Conservation (phyloP, 2,113 vertebrate genomes). For the Ibidorhyncha struthersii region DNA sequence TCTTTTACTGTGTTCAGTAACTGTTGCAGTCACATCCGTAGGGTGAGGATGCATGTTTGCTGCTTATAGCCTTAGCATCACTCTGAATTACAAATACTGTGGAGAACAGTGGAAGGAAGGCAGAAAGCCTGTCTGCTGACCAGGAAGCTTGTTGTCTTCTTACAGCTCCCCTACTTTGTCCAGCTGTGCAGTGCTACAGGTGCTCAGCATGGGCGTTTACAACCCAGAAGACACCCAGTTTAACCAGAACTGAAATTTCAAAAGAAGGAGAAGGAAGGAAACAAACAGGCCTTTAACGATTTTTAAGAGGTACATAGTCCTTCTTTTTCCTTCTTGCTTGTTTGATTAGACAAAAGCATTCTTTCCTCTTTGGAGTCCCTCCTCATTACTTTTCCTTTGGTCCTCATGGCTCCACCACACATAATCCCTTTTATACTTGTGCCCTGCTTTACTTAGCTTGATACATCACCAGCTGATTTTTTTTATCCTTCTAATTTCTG, state of each 20-base stretch:
- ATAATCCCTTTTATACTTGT: not conserved
- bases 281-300: not conserved
- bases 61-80: not conserved
- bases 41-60: not conserved
- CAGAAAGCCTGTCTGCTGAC: constrained; percentile 9
- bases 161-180: not conserved
- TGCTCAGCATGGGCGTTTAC: constrained; percentile 10
- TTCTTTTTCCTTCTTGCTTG: not conserved
- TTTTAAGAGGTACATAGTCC: not conserved
- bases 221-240: not conserved
- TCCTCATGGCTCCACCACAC: not conserved
- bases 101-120: not conserved
- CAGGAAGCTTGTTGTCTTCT: not conserved
- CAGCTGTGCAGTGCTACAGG: not conserved
- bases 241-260: not conserved
- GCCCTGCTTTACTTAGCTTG: constrained; percentile 26
- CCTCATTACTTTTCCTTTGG: not conserved
- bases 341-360: not conserved
- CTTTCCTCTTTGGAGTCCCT: not conserved
- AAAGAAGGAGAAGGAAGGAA: not conserved
- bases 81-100: not conserved
- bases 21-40: not conserved
- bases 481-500: constrained; percentile 25
- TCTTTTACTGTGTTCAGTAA: not conserved
- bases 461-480: not conserved